Evolutionary conservation across 2,113 vertebrate genomes (phyloP).

Genomic region (Myotis yumanensis): DNA sequence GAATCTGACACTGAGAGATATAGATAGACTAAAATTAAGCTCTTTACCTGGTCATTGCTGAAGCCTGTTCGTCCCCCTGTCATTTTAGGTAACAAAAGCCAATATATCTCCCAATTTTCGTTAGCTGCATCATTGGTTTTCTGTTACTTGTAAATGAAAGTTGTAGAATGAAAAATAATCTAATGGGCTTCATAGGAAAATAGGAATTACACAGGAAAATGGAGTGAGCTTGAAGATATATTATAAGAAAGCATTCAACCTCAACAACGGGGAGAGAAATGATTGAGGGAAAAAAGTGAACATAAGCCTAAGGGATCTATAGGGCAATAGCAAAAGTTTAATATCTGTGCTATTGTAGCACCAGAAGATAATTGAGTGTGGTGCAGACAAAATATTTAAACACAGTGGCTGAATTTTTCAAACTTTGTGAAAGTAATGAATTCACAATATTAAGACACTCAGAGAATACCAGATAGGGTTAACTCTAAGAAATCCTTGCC

Average conservation of each 20-base stretch:
- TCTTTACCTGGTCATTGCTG: neutral
- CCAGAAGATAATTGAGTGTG: neutral
- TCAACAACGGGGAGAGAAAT: neutral
- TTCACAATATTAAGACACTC: neutral
- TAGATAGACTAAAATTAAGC: neutral
- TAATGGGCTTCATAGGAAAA: neutral
- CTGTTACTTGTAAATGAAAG: neutral
- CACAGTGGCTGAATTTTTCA: neutral
- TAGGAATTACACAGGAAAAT: neutral
- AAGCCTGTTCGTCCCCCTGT: neutral
- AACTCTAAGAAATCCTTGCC: neutral
- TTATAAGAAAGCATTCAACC: neutral
- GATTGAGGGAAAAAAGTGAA: neutral
- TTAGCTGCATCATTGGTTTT: neutral
- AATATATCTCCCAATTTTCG: neutral
- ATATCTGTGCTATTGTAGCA: neutral
- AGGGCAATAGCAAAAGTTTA: neutral
- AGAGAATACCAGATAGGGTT: neutral
- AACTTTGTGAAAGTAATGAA: neutral
- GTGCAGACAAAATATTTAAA: neutral
- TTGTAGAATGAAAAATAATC: neutral
- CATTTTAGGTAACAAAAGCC: neutral
- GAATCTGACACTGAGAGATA: neutral
- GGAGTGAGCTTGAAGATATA: neutral
- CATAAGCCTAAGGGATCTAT: neutral